A percentile compares a stretch with the other conserved stretches of the same genome.
Conservation (phyloP, 2,113 vertebrate species). For the Arothron firmamentum region DNA sequence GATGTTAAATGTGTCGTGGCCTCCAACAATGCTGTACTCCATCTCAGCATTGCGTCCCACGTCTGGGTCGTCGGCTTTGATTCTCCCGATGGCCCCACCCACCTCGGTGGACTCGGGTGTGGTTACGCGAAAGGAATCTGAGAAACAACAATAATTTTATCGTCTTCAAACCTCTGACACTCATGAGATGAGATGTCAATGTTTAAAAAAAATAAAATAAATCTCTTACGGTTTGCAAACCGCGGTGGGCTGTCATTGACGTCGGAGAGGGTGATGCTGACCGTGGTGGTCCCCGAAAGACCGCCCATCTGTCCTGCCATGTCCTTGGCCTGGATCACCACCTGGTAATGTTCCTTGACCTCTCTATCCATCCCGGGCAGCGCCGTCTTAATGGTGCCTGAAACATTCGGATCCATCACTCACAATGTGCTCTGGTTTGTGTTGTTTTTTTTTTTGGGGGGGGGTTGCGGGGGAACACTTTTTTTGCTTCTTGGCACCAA, state of each 20-base stretch:
- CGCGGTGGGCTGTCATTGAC: conserved; percentile 97
- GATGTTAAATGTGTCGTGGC: conserved; percentile 86
- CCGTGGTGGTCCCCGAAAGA: conserved; percentile 89
- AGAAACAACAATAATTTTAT: neutral
- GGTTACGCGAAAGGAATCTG: conserved; percentile 88
- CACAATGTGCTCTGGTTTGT: too few species aligned
- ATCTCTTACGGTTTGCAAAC: conserved; percentile 88
- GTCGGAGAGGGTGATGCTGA: conserved; percentile 92
- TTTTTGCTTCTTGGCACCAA: too few species aligned
- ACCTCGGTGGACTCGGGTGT: conserved; percentile 83
- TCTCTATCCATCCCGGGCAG: conserved; percentile 95
- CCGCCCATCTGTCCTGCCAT: conserved; percentile 99
- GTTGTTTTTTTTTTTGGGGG: too few species aligned
- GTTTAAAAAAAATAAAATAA: too few species aligned
- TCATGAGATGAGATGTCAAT: too few species aligned
- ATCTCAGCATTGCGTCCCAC: conserved; percentile 87
- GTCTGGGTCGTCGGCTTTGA: conserved; percentile 92
- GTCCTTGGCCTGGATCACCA: conserved; percentile 97
- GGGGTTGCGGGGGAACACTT: too few species aligned
- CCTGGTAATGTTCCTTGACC: conserved; percentile 95
- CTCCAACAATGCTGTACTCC: conserved; percentile 84
- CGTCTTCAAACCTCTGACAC: too few species aligned
- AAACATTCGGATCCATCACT: neutral
- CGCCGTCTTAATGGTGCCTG: conserved; percentile 93
- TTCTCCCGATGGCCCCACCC: conserved; percentile 84